A percentile compares a stretch with the other conserved stretches of the same genome.
These are phyloP conservation scores for Corbicula japonica DNA, from an alignment of 2,888 invertebrate genomes.

Conservation along the genomic window DNA sequence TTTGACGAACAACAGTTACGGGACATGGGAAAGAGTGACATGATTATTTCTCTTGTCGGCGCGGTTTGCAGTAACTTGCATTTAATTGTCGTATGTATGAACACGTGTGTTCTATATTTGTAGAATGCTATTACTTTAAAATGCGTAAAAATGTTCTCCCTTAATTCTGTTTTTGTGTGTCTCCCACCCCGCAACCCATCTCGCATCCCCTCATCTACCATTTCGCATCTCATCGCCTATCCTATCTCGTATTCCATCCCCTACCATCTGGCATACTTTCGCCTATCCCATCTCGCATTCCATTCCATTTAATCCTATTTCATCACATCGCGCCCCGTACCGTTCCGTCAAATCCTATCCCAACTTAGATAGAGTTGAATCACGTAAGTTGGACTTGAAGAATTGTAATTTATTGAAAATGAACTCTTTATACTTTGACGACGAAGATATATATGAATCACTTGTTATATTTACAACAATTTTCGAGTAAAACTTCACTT, in stretches of 20 bases:
- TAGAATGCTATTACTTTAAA: neutral
- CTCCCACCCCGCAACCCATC: neutral
- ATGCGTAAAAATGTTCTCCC: neutral
- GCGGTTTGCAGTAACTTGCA: conserved; percentile 52
- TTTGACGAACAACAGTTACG: conserved; percentile 25
- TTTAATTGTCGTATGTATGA: conserved; percentile 21
- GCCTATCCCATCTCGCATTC: too few relatives aligned
- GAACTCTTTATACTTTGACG: too few relatives aligned
- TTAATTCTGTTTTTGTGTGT: neutral
- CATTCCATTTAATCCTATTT: too few relatives aligned
- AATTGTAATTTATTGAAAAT: too few relatives aligned
- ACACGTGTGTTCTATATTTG: neutral
- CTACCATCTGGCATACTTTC: neutral
- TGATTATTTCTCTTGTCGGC: conserved; percentile 38
- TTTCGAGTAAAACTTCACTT: too few relatives aligned
- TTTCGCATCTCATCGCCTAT: neutral
- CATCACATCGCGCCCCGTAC: too few relatives aligned
- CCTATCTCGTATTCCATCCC: neutral
- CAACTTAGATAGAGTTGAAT: too few relatives aligned
- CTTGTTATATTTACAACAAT: too few relatives aligned
- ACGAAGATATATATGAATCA: too few relatives aligned
- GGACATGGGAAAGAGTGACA: conserved; percentile 46
- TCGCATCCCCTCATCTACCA: neutral
- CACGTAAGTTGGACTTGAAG: too few relatives aligned
- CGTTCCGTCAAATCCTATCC: too few relatives aligned